These are phyloP conservation scores for Linurgus olivaceus DNA, from an alignment of 2,797 vertebrate species.

Conservation along the genomic window DNA sequence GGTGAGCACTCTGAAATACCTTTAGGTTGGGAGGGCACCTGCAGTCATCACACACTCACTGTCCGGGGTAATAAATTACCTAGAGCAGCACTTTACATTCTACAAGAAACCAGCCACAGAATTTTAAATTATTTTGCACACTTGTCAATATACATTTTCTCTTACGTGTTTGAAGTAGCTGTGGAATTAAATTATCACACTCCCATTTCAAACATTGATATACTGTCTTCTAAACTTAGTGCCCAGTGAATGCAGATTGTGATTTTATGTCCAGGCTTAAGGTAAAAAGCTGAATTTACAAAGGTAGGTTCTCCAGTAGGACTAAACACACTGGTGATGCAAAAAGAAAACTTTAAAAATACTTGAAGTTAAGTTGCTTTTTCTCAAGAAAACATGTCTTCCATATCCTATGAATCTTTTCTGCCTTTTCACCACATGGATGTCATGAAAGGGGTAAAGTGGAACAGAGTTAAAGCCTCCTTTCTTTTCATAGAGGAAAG, in stretches of 20 bases:
- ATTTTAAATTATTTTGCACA: background rate
- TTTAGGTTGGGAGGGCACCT: background rate
- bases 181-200: background rate
- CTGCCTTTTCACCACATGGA: background rate
- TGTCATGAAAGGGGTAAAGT: background rate
- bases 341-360: background rate
- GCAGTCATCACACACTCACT: background rate
- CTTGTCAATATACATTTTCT: background rate
- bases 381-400: background rate
- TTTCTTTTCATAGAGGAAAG: background rate
- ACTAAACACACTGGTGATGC: background rate
- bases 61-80: background rate
- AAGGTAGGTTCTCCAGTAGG: background rate
- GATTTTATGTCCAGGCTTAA: background rate
- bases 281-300: background rate
- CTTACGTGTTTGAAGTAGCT: background rate
- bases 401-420: background rate
- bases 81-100: background rate
- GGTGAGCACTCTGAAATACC: background rate
- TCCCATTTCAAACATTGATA: background rate
- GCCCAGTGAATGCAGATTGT: background rate
- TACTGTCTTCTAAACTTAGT: background rate
- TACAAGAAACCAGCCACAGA: background rate
- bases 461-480: background rate
- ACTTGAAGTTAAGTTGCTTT: background rate